Percentiles rank a stretch among this genome's conserved stretches.
phyloP scores from a whole-genome alignment of 1,140 invertebrate species.

The Rhynchophorus ferrugineus region DNA sequence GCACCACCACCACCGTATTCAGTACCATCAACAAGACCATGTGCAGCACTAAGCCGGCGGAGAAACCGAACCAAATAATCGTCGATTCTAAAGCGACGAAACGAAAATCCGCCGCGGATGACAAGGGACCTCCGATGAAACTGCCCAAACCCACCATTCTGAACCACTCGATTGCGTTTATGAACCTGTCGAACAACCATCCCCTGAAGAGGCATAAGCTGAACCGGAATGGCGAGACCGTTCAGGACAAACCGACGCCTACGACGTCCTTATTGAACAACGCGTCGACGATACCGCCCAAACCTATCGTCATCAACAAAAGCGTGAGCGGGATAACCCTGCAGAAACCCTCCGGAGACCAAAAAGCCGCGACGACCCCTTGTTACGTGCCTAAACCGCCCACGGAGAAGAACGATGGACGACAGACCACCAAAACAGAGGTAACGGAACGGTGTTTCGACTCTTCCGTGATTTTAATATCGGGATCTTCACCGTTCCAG shows the following conservation, averaged over 20 bases:
- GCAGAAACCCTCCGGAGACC: neutral
- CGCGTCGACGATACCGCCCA: neutral
- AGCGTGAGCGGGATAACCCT: neutral
- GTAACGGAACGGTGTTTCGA: too few relatives aligned
- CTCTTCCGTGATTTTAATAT: too few relatives aligned
- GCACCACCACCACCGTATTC: conserved; percentile 29
- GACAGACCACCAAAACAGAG: neutral
- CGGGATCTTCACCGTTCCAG: too few relatives aligned
- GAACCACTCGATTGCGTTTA: conserved; percentile 37
- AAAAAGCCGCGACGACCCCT: neutral
- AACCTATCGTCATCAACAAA: neutral
- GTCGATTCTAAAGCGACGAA: conserved; percentile 6
- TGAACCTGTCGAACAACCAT: conserved; percentile 42
- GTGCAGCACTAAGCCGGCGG: conserved; percentile 26
- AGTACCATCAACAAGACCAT: conserved; percentile 32
- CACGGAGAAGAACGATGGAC: neutral
- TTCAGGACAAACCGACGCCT: neutral
- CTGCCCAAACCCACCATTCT: conserved; percentile 31
- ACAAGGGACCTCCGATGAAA: conserved; percentile 23
- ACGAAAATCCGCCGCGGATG: conserved; percentile 20
- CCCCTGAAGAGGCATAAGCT: conserved; percentile 37
- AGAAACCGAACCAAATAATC: neutral
- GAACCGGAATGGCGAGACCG: conserved; percentile 21
- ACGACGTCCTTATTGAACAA: neutral
- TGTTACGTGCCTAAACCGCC: neutral